Evolutionary conservation across 2,113 vertebrate species (phyloP).

Genomic region (Prunella fulvescens): DNA sequence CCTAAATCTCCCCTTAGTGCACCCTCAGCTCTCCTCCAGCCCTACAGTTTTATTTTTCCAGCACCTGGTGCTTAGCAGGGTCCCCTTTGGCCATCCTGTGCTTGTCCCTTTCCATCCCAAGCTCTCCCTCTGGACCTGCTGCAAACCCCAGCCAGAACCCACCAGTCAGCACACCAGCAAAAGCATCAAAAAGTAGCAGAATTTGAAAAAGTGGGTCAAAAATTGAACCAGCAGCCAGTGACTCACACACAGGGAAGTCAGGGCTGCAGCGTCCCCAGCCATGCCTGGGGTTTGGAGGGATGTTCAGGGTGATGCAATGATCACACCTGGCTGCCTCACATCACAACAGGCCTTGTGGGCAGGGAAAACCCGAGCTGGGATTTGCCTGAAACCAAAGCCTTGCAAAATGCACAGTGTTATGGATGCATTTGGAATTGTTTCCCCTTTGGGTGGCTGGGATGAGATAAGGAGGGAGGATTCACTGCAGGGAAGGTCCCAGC

Average conservation of each 20-base stretch:
- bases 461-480: neutral
- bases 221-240: neutral
- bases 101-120: neutral
- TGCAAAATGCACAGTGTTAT: neutral
- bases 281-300: neutral
- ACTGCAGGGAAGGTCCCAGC: neutral
- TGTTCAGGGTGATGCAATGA: neutral
- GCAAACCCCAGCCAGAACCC: neutral
- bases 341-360: constrained; percentile 5
- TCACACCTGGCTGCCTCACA: neutral
- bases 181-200: neutral
- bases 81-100: neutral
- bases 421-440: neutral
- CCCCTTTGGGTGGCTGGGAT: neutral
- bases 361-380: neutral
- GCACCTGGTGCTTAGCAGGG: neutral
- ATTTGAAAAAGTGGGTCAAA: neutral
- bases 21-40: neutral
- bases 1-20: neutral
- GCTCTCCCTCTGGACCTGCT: neutral
- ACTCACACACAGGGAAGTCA: neutral
- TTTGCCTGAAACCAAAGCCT: neutral
- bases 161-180: neutral
- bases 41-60: neutral
- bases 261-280: neutral